These are phyloP conservation scores for Enteromius radiatus DNA, from an alignment of 2,797 vertebrate genomes.

Conservation along the genomic window DNA sequence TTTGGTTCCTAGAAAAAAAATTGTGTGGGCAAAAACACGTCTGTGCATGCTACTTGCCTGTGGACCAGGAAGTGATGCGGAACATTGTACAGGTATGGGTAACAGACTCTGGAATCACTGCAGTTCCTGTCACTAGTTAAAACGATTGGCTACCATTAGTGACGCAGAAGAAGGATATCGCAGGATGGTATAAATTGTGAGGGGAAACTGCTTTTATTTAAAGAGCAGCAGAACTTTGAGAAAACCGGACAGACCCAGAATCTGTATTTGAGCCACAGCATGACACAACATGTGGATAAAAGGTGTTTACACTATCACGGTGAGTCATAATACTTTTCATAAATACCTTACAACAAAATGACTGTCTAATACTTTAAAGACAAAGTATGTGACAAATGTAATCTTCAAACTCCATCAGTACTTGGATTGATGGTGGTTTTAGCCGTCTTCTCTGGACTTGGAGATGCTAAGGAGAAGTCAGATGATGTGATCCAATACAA, in stretches of 20 bases:
- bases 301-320: conserved; percentile 18
- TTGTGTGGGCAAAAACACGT: conserved; percentile 15
- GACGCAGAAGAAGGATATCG: conserved; percentile 19
- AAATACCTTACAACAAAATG: neutral
- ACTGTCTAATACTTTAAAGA: conserved; percentile 58
- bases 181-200: conserved; percentile 22
- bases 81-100: conserved; percentile 15
- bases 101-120: neutral
- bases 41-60: conserved; percentile 44
- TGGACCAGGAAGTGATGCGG: conserved; percentile 54
- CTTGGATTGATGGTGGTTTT: conserved; percentile 32
- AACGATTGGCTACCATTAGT: conserved; percentile 50
- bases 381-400: conserved; percentile 33
- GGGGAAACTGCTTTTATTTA: neutral
- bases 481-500: conserved; percentile 17
- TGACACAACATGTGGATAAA: conserved; percentile 7
- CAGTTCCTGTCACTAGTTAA: neutral
- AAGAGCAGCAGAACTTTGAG: conserved; percentile 20
- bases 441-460: conserved; percentile 22
- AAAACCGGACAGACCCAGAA: conserved; percentile 4
- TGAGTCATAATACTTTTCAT: conserved; percentile 26
- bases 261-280: conserved; percentile 9
- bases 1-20: neutral
- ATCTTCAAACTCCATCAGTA: conserved; percentile 65
- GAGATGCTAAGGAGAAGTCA: conserved; percentile 3